Evolutionary conservation across 2,888 invertebrate species (phyloP).

Genomic region (Oscheius sp.): DNA sequence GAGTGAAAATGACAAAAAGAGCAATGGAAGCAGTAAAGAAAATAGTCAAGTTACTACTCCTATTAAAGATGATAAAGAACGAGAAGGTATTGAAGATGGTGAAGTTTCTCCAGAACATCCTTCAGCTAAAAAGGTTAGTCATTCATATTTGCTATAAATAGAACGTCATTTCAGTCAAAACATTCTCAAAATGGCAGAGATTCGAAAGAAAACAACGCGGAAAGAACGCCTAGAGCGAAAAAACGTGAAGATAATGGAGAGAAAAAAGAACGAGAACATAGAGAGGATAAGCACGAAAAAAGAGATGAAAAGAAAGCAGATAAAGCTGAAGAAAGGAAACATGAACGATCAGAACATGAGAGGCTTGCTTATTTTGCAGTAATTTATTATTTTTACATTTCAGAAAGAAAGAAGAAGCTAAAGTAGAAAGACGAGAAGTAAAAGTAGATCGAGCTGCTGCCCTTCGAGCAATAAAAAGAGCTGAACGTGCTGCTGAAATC

Average conservation of each 20-base stretch:
- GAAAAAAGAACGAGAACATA: neutral
- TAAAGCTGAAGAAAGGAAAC: conserved; percentile 20
- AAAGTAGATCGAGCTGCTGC: neutral
- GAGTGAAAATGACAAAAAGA: conserved; percentile 12
- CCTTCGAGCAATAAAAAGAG: neutral
- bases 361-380: neutral
- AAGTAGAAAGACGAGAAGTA: neutral
- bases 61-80: conserved; percentile 1
- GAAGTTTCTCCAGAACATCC: conserved; percentile 20
- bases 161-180: neutral
- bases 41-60: neutral
- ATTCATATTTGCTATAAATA: neutral
- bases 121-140: conserved; percentile 9
- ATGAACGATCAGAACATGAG: conserved; percentile 14
- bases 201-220: conserved; percentile 10
- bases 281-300: conserved; percentile 8
- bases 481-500: neutral
- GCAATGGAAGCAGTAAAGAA: conserved; percentile 3
- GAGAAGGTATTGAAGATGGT: conserved; percentile 11
- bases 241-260: neutral
- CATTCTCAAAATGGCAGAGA: conserved; percentile 16
- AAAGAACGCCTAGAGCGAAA: conserved; percentile 1
- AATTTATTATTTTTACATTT: neutral
- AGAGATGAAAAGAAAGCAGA: neutral
- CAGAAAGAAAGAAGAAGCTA: neutral